Evolutionary conservation across 2,113 vertebrate genomes (phyloP).

Genomic region (Balaenoptera acutorostrata): DNA sequence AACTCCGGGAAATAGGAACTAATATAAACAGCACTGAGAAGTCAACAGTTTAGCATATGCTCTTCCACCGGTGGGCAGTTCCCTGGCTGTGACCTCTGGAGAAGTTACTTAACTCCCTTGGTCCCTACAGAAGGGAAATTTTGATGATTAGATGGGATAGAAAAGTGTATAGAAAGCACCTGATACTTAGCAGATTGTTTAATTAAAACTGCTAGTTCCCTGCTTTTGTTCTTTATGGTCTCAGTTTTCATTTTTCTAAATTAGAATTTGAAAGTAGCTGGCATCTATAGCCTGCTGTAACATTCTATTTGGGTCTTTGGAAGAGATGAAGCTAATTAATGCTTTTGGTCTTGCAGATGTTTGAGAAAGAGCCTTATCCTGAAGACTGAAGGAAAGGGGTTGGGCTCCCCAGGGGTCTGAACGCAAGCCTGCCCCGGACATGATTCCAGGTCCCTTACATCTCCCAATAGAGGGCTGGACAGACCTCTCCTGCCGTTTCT

Average conservation of each 20-base stretch:
- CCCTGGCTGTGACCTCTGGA: neutral
- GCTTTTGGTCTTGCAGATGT: neutral
- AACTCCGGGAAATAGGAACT: neutral
- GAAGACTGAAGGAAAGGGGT: neutral
- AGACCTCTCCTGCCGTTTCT: neutral
- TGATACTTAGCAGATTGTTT: neutral
- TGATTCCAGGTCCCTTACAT: neutral
- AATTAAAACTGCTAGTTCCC: neutral
- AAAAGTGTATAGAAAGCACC: rapidly evolving
- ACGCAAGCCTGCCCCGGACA: rapidly evolving
- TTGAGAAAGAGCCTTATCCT: neutral
- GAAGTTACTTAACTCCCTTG: neutral
- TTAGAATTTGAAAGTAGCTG: neutral
- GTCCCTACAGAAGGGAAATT: rapidly evolving
- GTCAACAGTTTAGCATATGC: rapidly evolving
- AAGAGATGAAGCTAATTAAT: rapidly evolving
- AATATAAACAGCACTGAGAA: rapidly evolving
- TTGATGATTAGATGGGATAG: too few species aligned
- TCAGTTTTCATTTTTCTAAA: neutral
- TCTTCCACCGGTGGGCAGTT: neutral
- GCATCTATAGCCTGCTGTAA: rapidly evolving
- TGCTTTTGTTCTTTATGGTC: neutral
- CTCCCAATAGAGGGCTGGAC: rapidly evolving
- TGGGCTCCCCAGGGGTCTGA: too few species aligned
- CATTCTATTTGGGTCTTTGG: neutral